phyloP scores from a whole-genome alignment of 1,140 invertebrate species.

The Calliphora vicina region DNA sequence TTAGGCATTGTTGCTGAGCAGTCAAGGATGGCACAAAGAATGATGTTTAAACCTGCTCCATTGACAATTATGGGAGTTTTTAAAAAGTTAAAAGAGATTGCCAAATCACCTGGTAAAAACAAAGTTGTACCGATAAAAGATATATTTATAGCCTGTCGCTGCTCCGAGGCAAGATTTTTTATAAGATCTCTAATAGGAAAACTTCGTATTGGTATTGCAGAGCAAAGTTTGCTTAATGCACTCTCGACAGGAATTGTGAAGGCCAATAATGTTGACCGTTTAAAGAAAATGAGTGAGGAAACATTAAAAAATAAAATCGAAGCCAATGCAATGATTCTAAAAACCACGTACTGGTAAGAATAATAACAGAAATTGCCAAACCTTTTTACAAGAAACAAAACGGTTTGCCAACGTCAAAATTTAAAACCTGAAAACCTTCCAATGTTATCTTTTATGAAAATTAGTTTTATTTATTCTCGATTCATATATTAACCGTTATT shows the following conservation, averaged over 20 bases:
- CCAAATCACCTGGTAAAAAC: conserved; percentile 79
- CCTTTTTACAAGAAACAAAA: no score
- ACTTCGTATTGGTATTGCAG: conserved; percentile 94
- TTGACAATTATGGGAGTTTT: conserved; percentile 80
- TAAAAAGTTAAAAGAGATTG: conserved; percentile 88
- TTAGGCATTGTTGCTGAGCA: conserved; percentile 92
- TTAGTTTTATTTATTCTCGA: no score
- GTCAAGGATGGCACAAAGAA: conserved; percentile 87
- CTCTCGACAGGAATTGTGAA: conserved; percentile 81
- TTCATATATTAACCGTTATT: no score
- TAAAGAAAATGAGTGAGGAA: conserved; percentile 71
- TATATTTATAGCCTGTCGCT: conserved; percentile 92
- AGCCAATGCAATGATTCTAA: conserved; percentile 79
- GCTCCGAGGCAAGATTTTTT: conserved; percentile 90
- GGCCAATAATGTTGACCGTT: conserved; percentile 71
- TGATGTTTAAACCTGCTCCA: conserved; percentile 81
- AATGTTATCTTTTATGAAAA: no score
- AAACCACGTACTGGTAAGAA: conserved; percentile 90
- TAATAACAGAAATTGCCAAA: neutral
- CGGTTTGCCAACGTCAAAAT: no score
- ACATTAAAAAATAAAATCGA: conserved; percentile 84
- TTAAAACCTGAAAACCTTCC: no score
- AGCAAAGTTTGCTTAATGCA: conserved; percentile 94
- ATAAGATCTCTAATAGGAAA: conserved; percentile 91
- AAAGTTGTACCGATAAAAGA: conserved; percentile 88